Evolutionary conservation across 2,797 vertebrate species (phyloP).

Genomic region (Ceryle rudis): DNA sequence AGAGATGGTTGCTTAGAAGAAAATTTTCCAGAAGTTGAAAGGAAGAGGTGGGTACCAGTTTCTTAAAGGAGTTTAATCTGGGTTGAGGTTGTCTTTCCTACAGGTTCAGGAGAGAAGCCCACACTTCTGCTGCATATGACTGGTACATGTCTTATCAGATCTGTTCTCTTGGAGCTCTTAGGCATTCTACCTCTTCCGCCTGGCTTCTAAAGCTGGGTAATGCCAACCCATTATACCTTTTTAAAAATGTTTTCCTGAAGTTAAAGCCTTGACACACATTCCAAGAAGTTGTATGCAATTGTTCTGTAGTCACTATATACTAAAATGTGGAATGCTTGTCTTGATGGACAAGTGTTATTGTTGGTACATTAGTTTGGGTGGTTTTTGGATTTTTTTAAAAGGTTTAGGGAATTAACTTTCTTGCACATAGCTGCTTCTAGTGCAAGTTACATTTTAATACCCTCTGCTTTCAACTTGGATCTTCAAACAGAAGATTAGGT

Average conservation of each 20-base stretch:
- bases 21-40: not conserved
- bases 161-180: not conserved
- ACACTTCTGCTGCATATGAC: not conserved
- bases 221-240: not conserved
- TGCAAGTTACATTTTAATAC: not conserved
- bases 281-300: not conserved
- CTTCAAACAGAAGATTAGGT: constrained; percentile 19
- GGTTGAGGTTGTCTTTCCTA: not conserved
- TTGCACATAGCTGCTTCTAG: not conserved
- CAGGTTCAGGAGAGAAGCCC: not conserved
- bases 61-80: not conserved
- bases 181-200: not conserved
- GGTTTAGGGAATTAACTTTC: not conserved
- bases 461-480: not conserved
- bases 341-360: not conserved
- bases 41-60: not conserved
- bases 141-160: not conserved
- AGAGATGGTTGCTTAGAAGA: not conserved
- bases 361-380: not conserved
- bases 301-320: not conserved
- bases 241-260: not conserved
- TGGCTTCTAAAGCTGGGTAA: not conserved
- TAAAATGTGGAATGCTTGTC: not conserved
- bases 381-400: not conserved
- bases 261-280: not conserved